Conservation (phyloP, 2,888 invertebrate genomes). For the Petrophora chlorosata region DNA sequence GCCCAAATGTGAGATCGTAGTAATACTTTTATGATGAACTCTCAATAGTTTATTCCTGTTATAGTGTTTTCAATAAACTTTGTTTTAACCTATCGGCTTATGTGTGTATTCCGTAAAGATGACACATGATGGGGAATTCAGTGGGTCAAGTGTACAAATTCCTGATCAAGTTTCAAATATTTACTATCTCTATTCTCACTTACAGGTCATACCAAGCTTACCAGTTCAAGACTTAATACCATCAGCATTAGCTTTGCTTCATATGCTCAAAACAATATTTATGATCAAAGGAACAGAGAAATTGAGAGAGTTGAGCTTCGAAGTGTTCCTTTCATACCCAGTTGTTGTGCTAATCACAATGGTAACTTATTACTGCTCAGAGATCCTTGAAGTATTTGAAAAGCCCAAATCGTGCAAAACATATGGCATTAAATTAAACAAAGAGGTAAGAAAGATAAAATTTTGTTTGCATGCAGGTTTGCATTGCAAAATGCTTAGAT, state of each 20-base stretch:
- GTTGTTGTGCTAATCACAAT: background rate
- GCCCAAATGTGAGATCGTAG: too few relatives aligned
- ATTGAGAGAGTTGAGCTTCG: slow-evolving; percentile 2
- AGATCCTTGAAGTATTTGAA: slow-evolving; percentile 50
- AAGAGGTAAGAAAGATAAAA: slow-evolving; percentile 44
- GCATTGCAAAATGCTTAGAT: too few relatives aligned
- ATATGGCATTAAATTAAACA: background rate
- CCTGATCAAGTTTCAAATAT: too few relatives aligned
- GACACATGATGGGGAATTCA: too few relatives aligned
- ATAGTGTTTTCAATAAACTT: too few relatives aligned
- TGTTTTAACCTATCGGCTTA: too few relatives aligned
- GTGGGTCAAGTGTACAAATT: too few relatives aligned
- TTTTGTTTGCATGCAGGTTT: background rate
- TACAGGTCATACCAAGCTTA: slow-evolving; percentile 16
- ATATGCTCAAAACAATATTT: slow-evolving; percentile 5
- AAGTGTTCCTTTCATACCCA: slow-evolving; percentile 8
- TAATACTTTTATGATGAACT: too few relatives aligned
- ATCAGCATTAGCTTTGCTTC: slow-evolving; percentile 7
- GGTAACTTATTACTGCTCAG: slow-evolving; percentile 10
- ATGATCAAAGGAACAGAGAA: background rate
- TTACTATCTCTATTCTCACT: background rate
- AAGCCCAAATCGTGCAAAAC: background rate
- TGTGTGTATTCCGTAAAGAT: too few relatives aligned
- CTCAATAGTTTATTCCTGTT: too few relatives aligned
- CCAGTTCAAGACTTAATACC: slow-evolving; percentile 5